Evolutionary conservation across 37 sponge, comb jelly and placozoan species (phyloP), one percentile per base, ranked within the genome.

Genomic region (Theonella swinhoei): DNA sequence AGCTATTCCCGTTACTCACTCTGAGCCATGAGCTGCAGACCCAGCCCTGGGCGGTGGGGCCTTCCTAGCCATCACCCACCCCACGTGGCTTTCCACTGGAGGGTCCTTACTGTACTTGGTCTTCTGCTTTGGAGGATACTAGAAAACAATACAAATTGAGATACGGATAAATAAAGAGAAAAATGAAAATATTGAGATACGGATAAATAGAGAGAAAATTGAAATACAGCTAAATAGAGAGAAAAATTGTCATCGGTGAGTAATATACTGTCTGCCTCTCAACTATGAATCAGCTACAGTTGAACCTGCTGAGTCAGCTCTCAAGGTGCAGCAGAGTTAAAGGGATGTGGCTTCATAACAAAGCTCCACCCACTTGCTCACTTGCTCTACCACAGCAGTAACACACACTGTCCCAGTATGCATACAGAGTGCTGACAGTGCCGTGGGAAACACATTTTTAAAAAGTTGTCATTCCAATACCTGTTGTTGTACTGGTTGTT

Each of bases 61-160:
- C 17, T 61, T 75, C 26, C 62, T 79, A 2, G 91, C 87, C 94
- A 98, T 74, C 20, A 98, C 92, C 98, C 98, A 98, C 1, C 98
- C 98, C 5, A 98, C 98, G 43, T 93, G 96, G 31, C 92, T 77
- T 75, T 95, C 98, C 59, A 93, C 94, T 31, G 98, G 98, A 60
- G 98, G 98, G 61, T 98, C 93, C 72, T 70, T 58, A 38, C 94
- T 89, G 90, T 95, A 98, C 72, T 98, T 98, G 47, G 98, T 95
- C 84, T 98, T 98, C 82, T 95, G 80, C 63, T 94, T 94, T 31
- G 39, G 75, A 60, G 94, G 93, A 25, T 60, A 79, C 89, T 94
- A 36, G 7, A 19, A 37, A 35, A 61, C 22, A 61, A 79, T 4
- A 24, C 36, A 81, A 1, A 40, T n/a, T 14, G 28, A 24, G 28